Conservation (phyloP, 2,797 vertebrate genomes). For the Hybognathus amarus region DNA sequence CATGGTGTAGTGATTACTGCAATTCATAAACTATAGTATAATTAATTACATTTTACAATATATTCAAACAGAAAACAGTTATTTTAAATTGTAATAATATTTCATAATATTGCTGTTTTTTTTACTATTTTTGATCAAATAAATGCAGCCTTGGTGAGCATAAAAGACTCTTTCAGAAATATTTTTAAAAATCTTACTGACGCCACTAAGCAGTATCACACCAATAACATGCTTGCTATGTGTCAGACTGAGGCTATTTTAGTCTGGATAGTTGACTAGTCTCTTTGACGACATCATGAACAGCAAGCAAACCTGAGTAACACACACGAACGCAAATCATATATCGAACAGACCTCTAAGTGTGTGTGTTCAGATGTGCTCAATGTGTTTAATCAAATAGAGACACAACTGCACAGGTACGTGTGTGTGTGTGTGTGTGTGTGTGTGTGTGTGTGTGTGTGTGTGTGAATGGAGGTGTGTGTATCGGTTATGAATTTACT, state of each 20-base stretch:
- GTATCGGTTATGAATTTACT: conserved; percentile 62
- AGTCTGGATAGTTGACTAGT: conserved; percentile 30
- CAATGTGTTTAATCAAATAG: conserved; percentile 3
- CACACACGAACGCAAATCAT: conserved; percentile 28
- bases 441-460: background rate
- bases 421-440: no score
- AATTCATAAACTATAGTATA: background rate
- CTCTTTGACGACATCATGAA: conserved; percentile 44
- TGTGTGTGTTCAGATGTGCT: background rate
- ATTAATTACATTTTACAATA: background rate
- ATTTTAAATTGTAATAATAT: background rate
- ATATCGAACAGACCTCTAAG: conserved; percentile 25
- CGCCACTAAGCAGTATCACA: background rate
- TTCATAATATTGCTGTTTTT: background rate
- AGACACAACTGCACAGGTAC: background rate
- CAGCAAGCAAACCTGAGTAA: conserved; percentile 52
- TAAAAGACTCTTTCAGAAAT: background rate
- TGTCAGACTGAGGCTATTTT: conserved; percentile 48
- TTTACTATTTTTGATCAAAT: background rate
- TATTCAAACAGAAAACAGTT: no score
- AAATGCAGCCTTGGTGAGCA: no score
- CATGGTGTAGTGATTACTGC: background rate
- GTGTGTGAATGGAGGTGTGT: background rate
- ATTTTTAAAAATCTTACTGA: background rate
- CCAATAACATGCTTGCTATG: conserved; percentile 59